phyloP scores from a whole-genome alignment of 2,888 invertebrate genomes.

The Iselma pallidipennis region DNA sequence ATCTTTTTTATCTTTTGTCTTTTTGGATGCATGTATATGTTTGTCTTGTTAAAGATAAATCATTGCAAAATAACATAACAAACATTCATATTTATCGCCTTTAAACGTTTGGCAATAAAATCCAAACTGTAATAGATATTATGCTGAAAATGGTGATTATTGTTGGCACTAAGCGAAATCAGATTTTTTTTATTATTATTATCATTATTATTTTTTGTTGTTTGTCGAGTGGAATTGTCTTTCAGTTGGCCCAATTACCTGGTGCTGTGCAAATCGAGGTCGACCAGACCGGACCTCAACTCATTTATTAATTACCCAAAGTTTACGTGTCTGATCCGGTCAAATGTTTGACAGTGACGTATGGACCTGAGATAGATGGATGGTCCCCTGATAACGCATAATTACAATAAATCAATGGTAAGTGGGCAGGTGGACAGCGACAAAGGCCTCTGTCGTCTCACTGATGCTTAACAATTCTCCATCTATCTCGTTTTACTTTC shows the following conservation, averaged over 20 bases:
- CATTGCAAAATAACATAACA: conserved; percentile 45
- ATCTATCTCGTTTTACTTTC: neutral
- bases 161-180: neutral
- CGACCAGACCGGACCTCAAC: neutral
- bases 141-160: neutral
- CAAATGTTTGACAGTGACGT: conserved; percentile 28
- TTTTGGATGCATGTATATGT: neutral
- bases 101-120: conserved; percentile 46
- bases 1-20: neutral
- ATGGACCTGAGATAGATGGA: conserved; percentile 37
- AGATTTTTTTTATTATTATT: neutral
- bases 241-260: neutral
- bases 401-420: conserved; percentile 44
- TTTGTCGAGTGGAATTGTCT: neutral
- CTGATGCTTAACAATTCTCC: neutral
- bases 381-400: conserved; percentile 42
- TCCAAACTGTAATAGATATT: too few species aligned
- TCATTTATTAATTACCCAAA: conserved; percentile 27
- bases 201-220: neutral
- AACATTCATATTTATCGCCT: conserved; percentile 45
- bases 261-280: neutral
- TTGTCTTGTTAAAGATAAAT: conserved; percentile 39
- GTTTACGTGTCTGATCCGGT: conserved; percentile 22
- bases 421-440: conserved; percentile 40
- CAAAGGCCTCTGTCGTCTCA: conserved; percentile 10